These are phyloP conservation scores for Cheilosia grossa DNA, from an alignment of 2,888 invertebrate species.

Conservation along the genomic window DNA sequence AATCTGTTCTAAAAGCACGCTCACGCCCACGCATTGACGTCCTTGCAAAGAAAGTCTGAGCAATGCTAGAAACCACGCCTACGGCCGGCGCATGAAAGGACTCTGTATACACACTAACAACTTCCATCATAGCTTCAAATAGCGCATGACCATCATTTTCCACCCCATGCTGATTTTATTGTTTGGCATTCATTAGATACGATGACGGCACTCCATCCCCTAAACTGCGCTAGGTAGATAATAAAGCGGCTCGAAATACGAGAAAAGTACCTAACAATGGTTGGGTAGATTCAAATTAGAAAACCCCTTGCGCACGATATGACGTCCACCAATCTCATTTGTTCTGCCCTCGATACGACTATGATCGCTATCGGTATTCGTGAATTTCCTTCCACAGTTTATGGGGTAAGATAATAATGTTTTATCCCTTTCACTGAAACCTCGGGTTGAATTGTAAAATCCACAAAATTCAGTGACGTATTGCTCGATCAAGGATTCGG, in stretches of 20 bases:
- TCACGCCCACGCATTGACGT: slow-evolving; percentile 17
- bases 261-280: not conserved
- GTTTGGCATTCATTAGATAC: slow-evolving; percentile 16
- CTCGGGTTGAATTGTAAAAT: too few species aligned
- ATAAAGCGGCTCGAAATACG: not conserved
- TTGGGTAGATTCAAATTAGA: slow-evolving; percentile 14
- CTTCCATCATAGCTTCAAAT: slow-evolving; percentile 1
- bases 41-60: slow-evolving; percentile 2
- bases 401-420: not conserved
- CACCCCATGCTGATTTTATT: slow-evolving; percentile 32
- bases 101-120: not conserved
- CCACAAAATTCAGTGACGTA: too few species aligned
- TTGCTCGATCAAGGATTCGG: too few species aligned
- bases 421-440: not conserved
- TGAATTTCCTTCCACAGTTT: too few species aligned
- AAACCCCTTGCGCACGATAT: slow-evolving; percentile 9
- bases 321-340: slow-evolving; percentile 11
- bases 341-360: not conserved
- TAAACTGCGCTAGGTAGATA: slow-evolving; percentile 19
- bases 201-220: slow-evolving; percentile 26
- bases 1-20: too few species aligned
- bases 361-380: too few species aligned
- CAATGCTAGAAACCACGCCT: slow-evolving; percentile 37
- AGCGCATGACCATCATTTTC: slow-evolving; percentile 47
- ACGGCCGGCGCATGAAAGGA: not conserved